phyloP scores from a whole-genome alignment of 2,888 invertebrate genomes.

The Melanotus villosus region DNA sequence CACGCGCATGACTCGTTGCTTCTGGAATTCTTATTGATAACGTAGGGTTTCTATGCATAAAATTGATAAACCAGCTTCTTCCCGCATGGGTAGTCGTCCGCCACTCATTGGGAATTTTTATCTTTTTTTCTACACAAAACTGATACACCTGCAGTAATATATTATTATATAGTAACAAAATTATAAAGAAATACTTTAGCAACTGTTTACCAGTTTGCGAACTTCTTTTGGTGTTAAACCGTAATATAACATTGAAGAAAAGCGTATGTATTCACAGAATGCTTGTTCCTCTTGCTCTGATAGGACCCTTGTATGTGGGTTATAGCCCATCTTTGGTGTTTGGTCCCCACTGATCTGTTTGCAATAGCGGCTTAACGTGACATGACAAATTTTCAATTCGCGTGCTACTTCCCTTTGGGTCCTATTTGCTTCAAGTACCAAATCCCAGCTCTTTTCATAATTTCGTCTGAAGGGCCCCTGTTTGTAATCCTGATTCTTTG shows the following conservation, averaged over 20 bases:
- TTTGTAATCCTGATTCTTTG: background rate
- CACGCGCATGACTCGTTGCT: background rate
- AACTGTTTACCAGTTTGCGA: too few relatives aligned
- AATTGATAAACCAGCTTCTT: background rate
- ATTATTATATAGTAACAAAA: background rate
- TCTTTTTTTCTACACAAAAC: background rate
- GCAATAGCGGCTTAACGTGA: background rate
- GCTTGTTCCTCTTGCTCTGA: background rate
- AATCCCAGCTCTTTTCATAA: background rate
- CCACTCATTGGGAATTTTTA: constrained; percentile 1
- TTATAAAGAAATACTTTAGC: background rate
- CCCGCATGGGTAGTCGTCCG: background rate
- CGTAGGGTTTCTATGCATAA: background rate
- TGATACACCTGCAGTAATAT: background rate
- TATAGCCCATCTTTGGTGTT: background rate
- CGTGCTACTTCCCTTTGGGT: background rate
- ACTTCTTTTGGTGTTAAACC: too few relatives aligned
- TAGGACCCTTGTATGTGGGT: background rate
- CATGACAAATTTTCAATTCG: background rate
- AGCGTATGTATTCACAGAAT: background rate
- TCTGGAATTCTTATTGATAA: background rate
- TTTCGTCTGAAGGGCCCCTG: background rate
- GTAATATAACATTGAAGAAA: background rate
- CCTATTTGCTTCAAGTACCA: background rate
- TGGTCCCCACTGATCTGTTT: background rate